A percentile compares a stretch with the other conserved stretches of the same genome.
phyloP scores from a whole-genome alignment of 2,888 invertebrate species.

The Papilio demoleus region DNA sequence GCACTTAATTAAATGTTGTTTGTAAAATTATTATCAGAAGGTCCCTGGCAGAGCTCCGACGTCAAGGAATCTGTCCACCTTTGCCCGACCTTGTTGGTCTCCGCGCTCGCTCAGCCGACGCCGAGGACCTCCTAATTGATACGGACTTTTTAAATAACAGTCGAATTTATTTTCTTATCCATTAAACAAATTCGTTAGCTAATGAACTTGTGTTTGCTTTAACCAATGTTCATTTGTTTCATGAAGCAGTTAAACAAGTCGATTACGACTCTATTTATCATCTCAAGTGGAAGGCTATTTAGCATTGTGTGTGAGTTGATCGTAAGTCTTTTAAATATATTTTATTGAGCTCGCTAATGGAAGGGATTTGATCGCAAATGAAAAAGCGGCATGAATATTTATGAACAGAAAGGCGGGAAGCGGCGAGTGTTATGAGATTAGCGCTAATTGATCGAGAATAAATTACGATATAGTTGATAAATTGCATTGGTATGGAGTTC shows the following conservation, averaged over 20 bases:
- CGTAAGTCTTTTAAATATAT: conserved; percentile 8
- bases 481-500: neutral
- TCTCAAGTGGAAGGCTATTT: neutral
- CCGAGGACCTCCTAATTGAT: conserved; percentile 6
- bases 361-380: conserved; percentile 28
- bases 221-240: neutral
- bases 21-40: conserved; percentile 29
- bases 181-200: neutral
- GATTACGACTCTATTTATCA: no score
- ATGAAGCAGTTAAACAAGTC: no score
- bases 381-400: conserved; percentile 26
- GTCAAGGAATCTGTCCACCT: neutral
- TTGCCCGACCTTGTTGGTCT: neutral
- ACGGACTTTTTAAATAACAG: neutral
- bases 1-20: conserved; percentile 31
- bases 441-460: conserved; percentile 20
- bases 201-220: neutral
- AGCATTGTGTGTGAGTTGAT: neutral
- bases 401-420: conserved; percentile 11
- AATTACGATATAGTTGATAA: conserved; percentile 7
- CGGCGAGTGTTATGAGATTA: conserved; percentile 19
- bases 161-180: neutral
- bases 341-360: conserved; percentile 25
- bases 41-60: neutral
- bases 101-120: neutral